Evolutionary conservation across 1,140 invertebrate species (phyloP).

Genomic region (Scylla paramamosain): DNA sequence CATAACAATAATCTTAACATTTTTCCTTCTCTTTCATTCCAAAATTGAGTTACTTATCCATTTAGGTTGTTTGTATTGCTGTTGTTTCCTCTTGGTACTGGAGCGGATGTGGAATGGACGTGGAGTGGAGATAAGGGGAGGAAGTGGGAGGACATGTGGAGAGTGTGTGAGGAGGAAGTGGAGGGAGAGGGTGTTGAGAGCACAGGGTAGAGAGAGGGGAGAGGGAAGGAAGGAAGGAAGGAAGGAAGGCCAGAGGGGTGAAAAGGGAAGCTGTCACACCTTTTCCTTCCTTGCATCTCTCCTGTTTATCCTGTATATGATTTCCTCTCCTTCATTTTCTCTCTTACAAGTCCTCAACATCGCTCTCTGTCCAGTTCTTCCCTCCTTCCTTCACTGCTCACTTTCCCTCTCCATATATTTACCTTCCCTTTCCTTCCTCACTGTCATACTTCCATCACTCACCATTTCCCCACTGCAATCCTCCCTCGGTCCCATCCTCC

Average conservation of each 20-base stretch:
- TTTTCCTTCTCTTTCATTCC: too few relatives aligned
- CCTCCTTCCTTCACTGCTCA: not conserved
- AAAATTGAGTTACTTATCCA: too few relatives aligned
- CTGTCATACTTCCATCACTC: not conserved
- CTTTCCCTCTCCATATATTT: not conserved
- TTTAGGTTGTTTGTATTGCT: too few relatives aligned
- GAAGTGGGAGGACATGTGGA: not conserved
- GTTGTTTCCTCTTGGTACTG: too few relatives aligned
- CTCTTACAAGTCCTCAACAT: not conserved
- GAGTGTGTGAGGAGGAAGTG: too few relatives aligned
- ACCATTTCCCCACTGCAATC: not conserved
- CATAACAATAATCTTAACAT: too few relatives aligned
- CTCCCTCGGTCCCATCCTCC: not conserved
- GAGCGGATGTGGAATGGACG: too few relatives aligned
- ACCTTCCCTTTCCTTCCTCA: not conserved
- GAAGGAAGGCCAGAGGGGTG: not conserved
- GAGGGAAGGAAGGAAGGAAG: not conserved
- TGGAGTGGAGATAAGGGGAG: not conserved
- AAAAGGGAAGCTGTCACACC: not conserved
- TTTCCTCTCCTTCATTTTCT: not conserved
- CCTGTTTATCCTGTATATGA: too few relatives aligned
- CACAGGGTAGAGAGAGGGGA: not conserved
- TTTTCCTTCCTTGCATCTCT: too few relatives aligned
- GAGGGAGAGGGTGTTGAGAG: not conserved
- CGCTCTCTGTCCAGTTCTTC: too few relatives aligned